Conservation (phyloP, 2,113 vertebrate species). For the Propithecus coquereli region DNA sequence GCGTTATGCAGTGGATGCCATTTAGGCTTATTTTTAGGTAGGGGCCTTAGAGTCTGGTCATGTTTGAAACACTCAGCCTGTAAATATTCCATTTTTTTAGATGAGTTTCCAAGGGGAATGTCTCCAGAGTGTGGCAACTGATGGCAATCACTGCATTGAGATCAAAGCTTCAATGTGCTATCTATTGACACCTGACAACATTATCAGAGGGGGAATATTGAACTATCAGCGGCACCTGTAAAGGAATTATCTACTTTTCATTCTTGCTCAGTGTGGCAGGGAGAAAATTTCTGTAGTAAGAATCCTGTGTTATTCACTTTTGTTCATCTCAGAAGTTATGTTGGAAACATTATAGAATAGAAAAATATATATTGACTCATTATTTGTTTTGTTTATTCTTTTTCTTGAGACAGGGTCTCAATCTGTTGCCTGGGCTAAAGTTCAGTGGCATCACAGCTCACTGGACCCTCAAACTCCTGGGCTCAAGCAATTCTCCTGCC, state of each 20-base stretch:
- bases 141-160: conserved; percentile 42
- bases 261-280: neutral
- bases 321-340: neutral
- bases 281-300: neutral
- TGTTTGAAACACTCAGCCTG: conserved; percentile 50
- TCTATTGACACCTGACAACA: conserved; percentile 77
- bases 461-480: no score
- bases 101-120: conserved; percentile 36
- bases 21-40: neutral
- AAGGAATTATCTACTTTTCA: conserved; percentile 62
- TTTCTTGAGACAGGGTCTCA: no score
- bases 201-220: conserved; percentile 70
- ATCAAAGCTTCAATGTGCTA: conserved; percentile 62
- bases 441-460: no score
- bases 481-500: no score
- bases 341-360: neutral
- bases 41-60: conserved; percentile 55
- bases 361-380: neutral
- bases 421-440: no score
- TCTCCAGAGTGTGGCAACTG: conserved; percentile 39
- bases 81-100: conserved; percentile 28
- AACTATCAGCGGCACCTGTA: conserved; percentile 74
- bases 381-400: no score
- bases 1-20: conserved; percentile 32
- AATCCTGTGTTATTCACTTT: neutral